Evolutionary conservation across 2,113 vertebrate genomes (phyloP), one percentile per base, ranked within the genome.

Genomic region (Nothoprocta pentlandii): DNA sequence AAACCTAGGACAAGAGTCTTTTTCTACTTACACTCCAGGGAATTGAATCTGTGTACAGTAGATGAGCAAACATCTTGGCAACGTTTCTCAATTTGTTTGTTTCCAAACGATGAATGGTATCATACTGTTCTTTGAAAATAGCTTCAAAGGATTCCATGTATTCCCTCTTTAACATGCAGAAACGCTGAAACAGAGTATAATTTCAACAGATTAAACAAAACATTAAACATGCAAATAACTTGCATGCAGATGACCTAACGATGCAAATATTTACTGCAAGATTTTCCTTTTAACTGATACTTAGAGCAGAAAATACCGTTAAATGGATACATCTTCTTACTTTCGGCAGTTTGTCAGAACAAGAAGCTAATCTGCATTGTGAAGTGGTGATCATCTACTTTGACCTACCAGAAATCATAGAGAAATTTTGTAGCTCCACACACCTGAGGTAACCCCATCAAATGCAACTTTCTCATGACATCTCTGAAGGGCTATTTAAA

Each of bases 11-110:
- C 63, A 92, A 23, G 5, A 70, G 41, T 4, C 12, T 80, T 81
- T 39, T 90, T 92, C 21, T 69, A 98, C 99, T 98, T 97, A 99
- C 99, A 89, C 99, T 99, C 99, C 99, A 99, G 7, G 99, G 99
- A 94, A 99, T 97, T 2, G 99, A 99, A 96, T 99, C 99, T 0
- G 99, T 99, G 95, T 99, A 99, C 17, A 99, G 98, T 53, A 99
- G 99, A 96, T 99, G 99, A 77, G 99, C 99, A 84, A 99, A 99
- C 98, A 99, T 98, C 62, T 99, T 98, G 53, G 99, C 99, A 93
- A 99, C 99, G 36, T 99, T 99, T 93, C 99, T 98, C 92, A 99
- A 96, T 92, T 99, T 99, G 98, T 99, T 99, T 23, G 99, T 99
- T 98, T 99, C 99, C 93, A 99, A 98, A 32, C 99, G 98, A 97